These are phyloP conservation scores for Eurystomus glaucurus DNA, from an alignment of 2,797 vertebrate species.

Conservation along the genomic window DNA sequence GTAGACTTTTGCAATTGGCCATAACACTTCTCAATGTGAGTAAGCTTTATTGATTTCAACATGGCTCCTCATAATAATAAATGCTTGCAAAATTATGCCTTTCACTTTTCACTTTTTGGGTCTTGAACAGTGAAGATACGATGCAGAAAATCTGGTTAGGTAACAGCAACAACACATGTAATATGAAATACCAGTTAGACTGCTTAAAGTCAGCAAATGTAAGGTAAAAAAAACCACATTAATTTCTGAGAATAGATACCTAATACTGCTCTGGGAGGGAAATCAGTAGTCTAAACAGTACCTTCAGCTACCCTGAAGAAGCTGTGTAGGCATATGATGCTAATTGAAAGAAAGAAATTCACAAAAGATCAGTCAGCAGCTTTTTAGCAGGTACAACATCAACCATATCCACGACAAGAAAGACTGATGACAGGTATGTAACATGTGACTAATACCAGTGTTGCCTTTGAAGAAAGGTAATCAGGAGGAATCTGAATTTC, in stretches of 20 bases:
- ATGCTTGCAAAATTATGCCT: background rate
- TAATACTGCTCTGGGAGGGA: background rate
- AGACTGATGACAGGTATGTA: background rate
- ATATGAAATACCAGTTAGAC: background rate
- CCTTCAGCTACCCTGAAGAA: conserved; percentile 23
- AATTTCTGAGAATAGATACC: background rate
- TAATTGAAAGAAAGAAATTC: background rate
- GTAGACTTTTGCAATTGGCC: background rate
- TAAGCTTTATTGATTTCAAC: background rate
- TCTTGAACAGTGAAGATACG: background rate
- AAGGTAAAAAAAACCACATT: background rate
- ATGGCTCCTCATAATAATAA: background rate
- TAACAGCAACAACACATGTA: background rate
- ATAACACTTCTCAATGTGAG: background rate
- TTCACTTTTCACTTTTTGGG: background rate
- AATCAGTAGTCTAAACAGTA: background rate
- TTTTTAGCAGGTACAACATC: background rate
- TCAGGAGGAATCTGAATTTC: conserved; percentile 20
- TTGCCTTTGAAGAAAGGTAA: conserved; percentile 3
- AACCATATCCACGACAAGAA: conserved; percentile 12
- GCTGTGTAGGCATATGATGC: background rate
- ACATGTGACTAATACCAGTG: conserved; percentile 1
- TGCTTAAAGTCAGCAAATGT: background rate
- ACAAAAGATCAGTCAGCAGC: background rate
- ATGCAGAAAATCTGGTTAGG: background rate